Evolutionary conservation across 2,797 vertebrate genomes (phyloP), one percentile per base, ranked within the genome.

Genomic region (Alauda arvensis): DNA sequence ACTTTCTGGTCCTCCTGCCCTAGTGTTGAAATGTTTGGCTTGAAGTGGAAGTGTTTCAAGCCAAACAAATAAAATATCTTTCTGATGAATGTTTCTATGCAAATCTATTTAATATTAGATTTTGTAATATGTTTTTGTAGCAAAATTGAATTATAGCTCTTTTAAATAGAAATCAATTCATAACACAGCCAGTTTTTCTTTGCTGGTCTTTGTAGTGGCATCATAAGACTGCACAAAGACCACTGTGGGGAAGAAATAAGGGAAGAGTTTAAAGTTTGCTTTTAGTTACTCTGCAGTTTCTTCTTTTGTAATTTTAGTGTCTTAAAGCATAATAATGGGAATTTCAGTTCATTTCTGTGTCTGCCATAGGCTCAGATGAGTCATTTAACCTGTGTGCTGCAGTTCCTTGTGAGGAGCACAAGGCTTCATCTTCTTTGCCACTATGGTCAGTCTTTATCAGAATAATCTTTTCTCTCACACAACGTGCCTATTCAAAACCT

Each of bases 21-120:
- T 63, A 24, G 75, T 90, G 91, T 87, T 90, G 91, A 92, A 94
- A 94, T 82, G 55, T 91, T 92, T 93, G 93, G 92, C 93, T 95
- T 93, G 79, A 78, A 92, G 91, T 93, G 91, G 93, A 95, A 94
- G 77, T 71, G 77, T 94, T 94, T 95, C 91, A 93, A 92, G 90
- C 91, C 91, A 91, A 95, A 95, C 90, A 93, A 94, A 94, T 92
- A 95, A 94, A 93, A 94, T 89, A 88, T 81, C 85, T 92, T 94
- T 92, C 90, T 91, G 90, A 83, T 94, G 37, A 94, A 94, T 94
- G 83, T 94, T 93, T 78, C 90, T 93, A 94, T 94, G 93, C 91
- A 93, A 91, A 92, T 92, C 71, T 79, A 85, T 90, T 95, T 81
- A 83, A 77, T 88, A 91, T 68, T 93, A 74, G 80, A 89, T 94